Conservation (phyloP, 1,140 invertebrate species). For the Plutomurus gul region DNA sequence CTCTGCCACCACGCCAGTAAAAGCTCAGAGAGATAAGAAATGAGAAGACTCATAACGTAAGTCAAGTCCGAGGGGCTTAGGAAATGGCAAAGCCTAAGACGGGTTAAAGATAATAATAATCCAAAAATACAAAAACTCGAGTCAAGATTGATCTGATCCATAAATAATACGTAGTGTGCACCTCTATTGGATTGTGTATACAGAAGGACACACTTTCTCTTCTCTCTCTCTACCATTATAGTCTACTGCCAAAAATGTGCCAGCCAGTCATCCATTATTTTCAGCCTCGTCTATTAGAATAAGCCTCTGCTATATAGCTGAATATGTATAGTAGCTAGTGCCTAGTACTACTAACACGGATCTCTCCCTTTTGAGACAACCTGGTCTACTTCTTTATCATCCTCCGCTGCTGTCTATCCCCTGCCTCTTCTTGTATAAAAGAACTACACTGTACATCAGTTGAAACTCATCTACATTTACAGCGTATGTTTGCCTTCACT, state of each 20-base stretch:
- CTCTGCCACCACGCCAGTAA: no score
- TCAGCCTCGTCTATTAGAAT: neutral
- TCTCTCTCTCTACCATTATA: neutral
- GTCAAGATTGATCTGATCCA: neutral
- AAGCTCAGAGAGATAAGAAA: no score
- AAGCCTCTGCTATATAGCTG: no score
- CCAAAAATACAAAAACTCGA: neutral
- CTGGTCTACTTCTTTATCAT: neutral
- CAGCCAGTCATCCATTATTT: neutral
- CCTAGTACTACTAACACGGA: neutral
- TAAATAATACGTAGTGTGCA: neutral
- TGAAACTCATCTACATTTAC: no score
- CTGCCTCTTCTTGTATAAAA: no score
- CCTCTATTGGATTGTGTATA: neutral
- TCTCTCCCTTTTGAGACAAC: neutral
- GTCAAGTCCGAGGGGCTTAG: no score
- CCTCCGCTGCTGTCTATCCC: neutral
- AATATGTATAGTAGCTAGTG: neutral
- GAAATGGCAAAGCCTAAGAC: no score
- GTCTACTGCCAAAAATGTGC: neutral
- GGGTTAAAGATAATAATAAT: no score
- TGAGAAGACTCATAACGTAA: neutral
- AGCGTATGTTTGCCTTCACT: no score
- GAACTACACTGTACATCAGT: no score
- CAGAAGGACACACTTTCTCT: neutral